phyloP scores from a whole-genome alignment of 2,113 vertebrate species.

The Isichthys henryi region DNA sequence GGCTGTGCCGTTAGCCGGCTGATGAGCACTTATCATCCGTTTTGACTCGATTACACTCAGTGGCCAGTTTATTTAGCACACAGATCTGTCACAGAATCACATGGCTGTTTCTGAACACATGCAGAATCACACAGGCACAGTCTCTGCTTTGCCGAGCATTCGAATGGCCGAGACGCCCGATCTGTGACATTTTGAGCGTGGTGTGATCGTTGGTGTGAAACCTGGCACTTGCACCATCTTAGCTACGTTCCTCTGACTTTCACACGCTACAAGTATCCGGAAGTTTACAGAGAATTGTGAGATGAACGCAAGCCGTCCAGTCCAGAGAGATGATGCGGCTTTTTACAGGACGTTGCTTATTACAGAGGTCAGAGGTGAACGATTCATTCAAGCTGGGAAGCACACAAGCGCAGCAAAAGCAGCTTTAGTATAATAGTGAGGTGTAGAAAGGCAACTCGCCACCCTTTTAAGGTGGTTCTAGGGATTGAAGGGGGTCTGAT shows the following conservation, averaged over 20 bases:
- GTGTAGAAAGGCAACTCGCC: neutral
- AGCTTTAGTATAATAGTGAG: neutral
- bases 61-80: neutral
- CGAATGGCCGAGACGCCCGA: neutral
- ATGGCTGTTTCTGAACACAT: neutral
- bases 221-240: neutral
- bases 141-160: neutral
- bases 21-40: neutral
- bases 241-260: neutral
- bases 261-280: neutral
- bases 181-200: neutral
- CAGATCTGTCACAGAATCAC: neutral
- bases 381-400: neutral
- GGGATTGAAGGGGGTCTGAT: neutral
- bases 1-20: neutral
- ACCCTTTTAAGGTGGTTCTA: neutral
- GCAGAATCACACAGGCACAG: neutral
- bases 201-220: neutral
- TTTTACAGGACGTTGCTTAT: neutral
- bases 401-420: neutral
- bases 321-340: neutral
- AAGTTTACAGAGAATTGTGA: neutral
- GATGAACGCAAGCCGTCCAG: neutral
- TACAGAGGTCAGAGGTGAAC: neutral
- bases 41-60: neutral